Evolutionary conservation across 2,113 vertebrate genomes (phyloP).

Genomic region (Limanda limanda): DNA sequence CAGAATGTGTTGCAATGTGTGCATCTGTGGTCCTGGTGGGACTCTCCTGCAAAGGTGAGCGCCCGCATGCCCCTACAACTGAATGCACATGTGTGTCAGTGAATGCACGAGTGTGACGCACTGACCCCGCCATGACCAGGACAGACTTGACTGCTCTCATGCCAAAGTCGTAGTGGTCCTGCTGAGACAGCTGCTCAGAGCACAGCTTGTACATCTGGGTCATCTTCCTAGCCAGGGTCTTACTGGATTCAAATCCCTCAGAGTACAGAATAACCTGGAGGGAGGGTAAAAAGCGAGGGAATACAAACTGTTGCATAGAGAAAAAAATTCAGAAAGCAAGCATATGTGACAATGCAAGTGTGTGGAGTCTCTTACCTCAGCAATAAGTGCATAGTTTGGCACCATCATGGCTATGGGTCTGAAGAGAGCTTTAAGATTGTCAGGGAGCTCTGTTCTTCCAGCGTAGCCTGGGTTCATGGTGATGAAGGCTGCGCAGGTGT

Average conservation of each 20-base stretch:
- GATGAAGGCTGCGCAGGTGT: conserved; percentile 91
- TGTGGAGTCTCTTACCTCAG: conserved; percentile 82
- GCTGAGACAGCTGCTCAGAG: conserved; percentile 89
- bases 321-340: neutral
- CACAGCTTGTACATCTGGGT: conserved; percentile 92
- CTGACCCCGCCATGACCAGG: conserved; percentile 90
- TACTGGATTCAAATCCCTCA: conserved; percentile 90
- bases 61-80: conserved; percentile 3
- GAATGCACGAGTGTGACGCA: conserved; percentile 20
- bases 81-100: conserved; percentile 24
- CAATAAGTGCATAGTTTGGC: conserved; percentile 90
- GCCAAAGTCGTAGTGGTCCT: conserved; percentile 90
- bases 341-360: rapidly evolving
- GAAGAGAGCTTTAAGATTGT: conserved; percentile 91
- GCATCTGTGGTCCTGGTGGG: neutral
- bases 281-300: neutral
- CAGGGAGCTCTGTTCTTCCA: conserved; percentile 89
- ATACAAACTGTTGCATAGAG: neutral
- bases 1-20: neutral
- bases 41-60: too few relatives aligned
- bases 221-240: conserved; percentile 88
- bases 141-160: conserved; percentile 91
- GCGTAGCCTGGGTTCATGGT: conserved; percentile 94
- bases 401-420: conserved; percentile 93
- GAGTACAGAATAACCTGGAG: conserved; percentile 88